These are phyloP conservation scores for Sebastes minor DNA, from an alignment of 2,797 vertebrate species.

Conservation along the genomic window DNA sequence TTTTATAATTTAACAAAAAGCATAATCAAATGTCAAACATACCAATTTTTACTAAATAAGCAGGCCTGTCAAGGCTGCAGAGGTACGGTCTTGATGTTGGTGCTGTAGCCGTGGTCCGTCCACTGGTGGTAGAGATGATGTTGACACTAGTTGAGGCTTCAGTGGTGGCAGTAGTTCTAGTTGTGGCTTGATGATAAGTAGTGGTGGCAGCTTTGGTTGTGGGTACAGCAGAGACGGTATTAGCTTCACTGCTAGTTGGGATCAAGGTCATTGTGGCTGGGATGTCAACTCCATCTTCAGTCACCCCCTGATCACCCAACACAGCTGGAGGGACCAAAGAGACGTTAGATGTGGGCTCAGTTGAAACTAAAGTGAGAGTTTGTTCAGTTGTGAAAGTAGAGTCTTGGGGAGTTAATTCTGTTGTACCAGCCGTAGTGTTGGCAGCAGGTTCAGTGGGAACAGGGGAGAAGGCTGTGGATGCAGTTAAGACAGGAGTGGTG, in stretches of 20 bases:
- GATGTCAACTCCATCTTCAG: constrained; percentile 55
- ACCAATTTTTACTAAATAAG: constrained; percentile 90
- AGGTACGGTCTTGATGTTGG: constrained; percentile 84
- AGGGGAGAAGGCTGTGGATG: constrained; percentile 45
- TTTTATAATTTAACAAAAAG: not conserved
- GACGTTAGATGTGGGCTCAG: constrained; percentile 42
- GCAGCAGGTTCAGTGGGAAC: constrained; percentile 33
- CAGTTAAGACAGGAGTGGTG: constrained; percentile 49
- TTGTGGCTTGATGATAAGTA: constrained; percentile 54
- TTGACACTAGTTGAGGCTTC: constrained; percentile 43
- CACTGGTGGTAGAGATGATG: constrained; percentile 48
- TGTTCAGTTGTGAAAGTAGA: constrained; percentile 33
- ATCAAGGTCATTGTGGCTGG: constrained; percentile 67
- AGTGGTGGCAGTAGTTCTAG: constrained; percentile 31
- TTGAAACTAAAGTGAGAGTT: constrained; percentile 37
- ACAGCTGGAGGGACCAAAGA: constrained; percentile 55
- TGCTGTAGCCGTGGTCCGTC: constrained; percentile 45
- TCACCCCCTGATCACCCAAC: constrained; percentile 75
- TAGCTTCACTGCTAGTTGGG: constrained; percentile 57
- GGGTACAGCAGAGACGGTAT: constrained; percentile 45
- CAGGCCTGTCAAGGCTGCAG: constrained; percentile 85
- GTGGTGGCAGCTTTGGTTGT: constrained; percentile 54
- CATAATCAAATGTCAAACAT: constrained; percentile 49
- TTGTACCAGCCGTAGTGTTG: constrained; percentile 21
- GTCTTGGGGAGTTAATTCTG: constrained; percentile 24